Evolutionary conservation across 2,113 vertebrate species (phyloP), one percentile per base, ranked within the genome.

Genomic region (Hylia prasina): DNA sequence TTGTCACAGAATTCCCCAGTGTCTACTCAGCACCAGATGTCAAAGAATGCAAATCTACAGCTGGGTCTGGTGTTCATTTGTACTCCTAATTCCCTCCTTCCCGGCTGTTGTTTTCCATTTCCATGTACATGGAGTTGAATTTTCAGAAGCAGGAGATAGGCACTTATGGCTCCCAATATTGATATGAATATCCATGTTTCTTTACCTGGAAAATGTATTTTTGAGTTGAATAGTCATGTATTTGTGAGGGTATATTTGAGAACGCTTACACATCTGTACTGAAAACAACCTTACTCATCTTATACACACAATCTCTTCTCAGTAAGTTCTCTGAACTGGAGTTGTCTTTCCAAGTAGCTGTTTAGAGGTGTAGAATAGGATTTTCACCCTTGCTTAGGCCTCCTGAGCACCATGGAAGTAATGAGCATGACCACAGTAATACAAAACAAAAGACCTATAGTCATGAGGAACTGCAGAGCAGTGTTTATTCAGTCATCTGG

Each of bases 31-130:
- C 77, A 94, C 88, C 93, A 97, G 94, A 92, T 96, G 94, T 91
- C 89, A 75, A 96, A 89, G 82, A 93, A 93, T 84, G 92, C 86
- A 94, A 75, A 96, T 87, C 94, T 94, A 40, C 96, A 96, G 90
- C 96, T 93, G 96, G 82, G 61, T 53, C 90, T 94, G 86, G 85
- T 90, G 92, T 71, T 96, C 87, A 80, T 93, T 95, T 94, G 45
- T 77, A 31, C 88, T 96, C 88, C 65, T 89, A 89, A 93, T 72
- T 87, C 72, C 69, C 83, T 86, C 82, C 88, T 79, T 90, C 80
- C 22, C 93, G 95, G 90, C 94, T 96, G 96, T 88, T 96, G 92
- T 94, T 97, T 97, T 96, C 92, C 40, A 90, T n/a, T 93, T 77
- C 28, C 51, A 60, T 39, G 51, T 81, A 64, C 64, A 87, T 2